Base-by-base conservation (phyloP, 2,113 vertebrate species). In the Sinocyclocheilus grahami region DNA sequence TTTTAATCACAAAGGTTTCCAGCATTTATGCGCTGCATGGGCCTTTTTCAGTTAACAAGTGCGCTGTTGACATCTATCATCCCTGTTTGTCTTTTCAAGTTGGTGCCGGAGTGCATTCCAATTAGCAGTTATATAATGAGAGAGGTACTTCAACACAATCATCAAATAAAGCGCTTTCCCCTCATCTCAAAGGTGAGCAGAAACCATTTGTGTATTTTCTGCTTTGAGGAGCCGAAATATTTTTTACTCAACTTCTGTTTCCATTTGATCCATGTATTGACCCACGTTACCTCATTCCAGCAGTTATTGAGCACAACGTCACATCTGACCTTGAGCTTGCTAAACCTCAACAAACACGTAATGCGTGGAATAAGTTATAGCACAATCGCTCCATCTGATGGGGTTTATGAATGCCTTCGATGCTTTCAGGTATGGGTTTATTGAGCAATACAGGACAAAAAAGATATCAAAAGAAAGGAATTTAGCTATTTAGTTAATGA, bases 41-140 rank as follows among this genome's bases (percentile, higher is more conserved):
- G 58, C 53, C 84, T 24, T 62, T 30, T 82, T 63, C 55, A 27
- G 24, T 83, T 75, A 77, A 74, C 82, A 85, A 85, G 85, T 33
- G 72, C 4, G 69, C 77, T 86, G 63, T 89, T 85, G 82, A 90
- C 88, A 86, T 87, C 65, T 81, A 42, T 65, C 58, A 67, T 86
- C 86, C 84, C 78, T 88, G n/a, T 83, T 87, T 88, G 55, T 62
- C 24, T 12, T 85, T 58, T 82, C 42, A 88, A 87, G 63, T 39
- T 84, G 85, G 81, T 75, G 82, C 80, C 72, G 14, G 9, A 71
- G 78, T 78, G 75, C 53, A 67, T n/a, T 58, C 76, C 85, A 91
- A 90, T 92, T 90, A 92, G 87, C 78, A 67, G 81, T 85, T 75
- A 85, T 78, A 62, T 71, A 85, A 86, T 84, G 10, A 83, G 48